These are phyloP conservation scores for Aphis craccivora DNA, from an alignment of 1,140 invertebrate species.

Conservation along the genomic window DNA sequence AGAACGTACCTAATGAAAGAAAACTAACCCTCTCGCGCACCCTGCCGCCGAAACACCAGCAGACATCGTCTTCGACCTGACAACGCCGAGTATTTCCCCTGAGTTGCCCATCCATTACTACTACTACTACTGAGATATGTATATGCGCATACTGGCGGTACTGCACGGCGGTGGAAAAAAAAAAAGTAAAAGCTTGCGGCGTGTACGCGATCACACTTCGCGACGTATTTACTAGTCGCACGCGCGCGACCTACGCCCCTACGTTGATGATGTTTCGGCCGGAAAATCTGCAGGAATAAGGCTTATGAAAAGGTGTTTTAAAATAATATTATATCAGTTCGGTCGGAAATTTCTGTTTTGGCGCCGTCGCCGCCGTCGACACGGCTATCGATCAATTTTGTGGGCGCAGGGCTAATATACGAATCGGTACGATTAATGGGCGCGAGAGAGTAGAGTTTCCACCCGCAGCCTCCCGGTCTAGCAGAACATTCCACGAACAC, in stretches of 20 bases:
- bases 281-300: background rate
- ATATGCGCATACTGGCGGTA: background rate
- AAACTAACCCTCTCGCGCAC: background rate
- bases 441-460: background rate
- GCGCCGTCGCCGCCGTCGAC: background rate
- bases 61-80: background rate
- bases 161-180: background rate
- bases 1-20: conserved; percentile 25
- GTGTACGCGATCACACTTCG: background rate
- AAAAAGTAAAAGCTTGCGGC: background rate
- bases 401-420: background rate
- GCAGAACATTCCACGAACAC: background rate
- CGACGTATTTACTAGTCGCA: background rate
- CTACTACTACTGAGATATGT: background rate
- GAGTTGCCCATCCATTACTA: conserved; percentile 46
- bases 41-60: background rate
- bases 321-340: conserved; percentile 3
- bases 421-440: conserved; percentile 34
- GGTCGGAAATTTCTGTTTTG: background rate
- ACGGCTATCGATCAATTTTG: conserved; percentile 27
- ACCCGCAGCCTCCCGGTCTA: background rate
- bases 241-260: background rate
- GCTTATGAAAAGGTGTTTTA: background rate
- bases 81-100: conserved; percentile 5
- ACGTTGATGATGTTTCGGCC: background rate